Evolutionary conservation across 1,140 invertebrate species (phyloP), one percentile per base, ranked within the genome.

Genomic region (Drosophila melanica): DNA sequence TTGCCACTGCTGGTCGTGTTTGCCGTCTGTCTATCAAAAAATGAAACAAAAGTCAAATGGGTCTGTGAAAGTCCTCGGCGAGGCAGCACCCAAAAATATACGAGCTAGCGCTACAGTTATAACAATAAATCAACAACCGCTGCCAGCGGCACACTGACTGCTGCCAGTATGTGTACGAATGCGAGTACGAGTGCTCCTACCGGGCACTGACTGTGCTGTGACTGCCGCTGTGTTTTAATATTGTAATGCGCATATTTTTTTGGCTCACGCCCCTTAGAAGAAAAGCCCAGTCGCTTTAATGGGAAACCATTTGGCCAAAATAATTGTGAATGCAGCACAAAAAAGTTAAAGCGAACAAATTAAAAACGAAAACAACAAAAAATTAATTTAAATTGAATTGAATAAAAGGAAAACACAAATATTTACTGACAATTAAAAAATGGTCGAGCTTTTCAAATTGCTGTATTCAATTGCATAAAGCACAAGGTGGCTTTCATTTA

Each of bases 121-220:
- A 89, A 89, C 80, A 89, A 89, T 89, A 84, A 89, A 89, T 89
- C 84, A 89, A 89, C 84, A 89, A 68, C 59, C 81, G 81, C 82
- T 78, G 81, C 66, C 81, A 81, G 75, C 66, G 41, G 58, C 44
- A 70, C 73, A 74, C 51, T 77, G 72, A 64, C 81, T 77, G 68
- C 68, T 74, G 62, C 45, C 57, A 54, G 66, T 57, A 57, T 59
- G 70, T 18, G 48, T 57, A 45, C 42, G 27, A 54, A 30, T 54
- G 35, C 35, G 44, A 78, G 18, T 18, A 18, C 20, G 20, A 23
- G 20, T 3, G 2, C 70, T 81, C 75, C 50, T 64, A 42, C 67
- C 64, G 58, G 39, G 16, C 37, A 37, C 65, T 41, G 16, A n/a
- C 35, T 37, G 20, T 55, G n/a, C n/a, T n/a, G 27, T n/a, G 45